Percentiles rank a stretch among this genome's conserved stretches.
Conservation (phyloP, 2,888 invertebrate genomes). For the Enchytraeus crypticus region DNA sequence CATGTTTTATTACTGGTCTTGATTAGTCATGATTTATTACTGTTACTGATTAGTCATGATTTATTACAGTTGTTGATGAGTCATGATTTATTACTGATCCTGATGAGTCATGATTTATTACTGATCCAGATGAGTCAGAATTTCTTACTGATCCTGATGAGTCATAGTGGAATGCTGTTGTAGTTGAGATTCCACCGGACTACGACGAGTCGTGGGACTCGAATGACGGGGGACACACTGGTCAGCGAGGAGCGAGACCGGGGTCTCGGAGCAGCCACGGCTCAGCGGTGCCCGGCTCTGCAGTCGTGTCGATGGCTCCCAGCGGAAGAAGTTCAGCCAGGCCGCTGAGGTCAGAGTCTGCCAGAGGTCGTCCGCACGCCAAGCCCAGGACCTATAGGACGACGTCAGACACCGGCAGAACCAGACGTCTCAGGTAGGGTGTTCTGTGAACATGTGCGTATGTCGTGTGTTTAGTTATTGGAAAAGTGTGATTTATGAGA, state of each 20-base stretch:
- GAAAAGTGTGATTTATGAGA: too few species aligned
- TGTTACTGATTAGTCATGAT: too few species aligned
- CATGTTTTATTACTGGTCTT: too few species aligned
- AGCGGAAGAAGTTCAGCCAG: neutral
- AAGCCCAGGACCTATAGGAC: neutral
- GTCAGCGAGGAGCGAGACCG: neutral
- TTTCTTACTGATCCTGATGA: too few species aligned
- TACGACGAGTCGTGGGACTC: constrained; percentile 1
- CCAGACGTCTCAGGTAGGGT: neutral
- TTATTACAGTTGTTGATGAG: too few species aligned
- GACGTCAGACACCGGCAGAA: neutral
- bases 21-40: too few species aligned
- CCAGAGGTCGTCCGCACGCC: neutral
- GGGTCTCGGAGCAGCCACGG: neutral
- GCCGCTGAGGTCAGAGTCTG: neutral
- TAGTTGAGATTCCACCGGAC: constrained; percentile 10
- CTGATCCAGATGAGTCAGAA: too few species aligned
- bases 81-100: too few species aligned
- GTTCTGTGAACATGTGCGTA: neutral
- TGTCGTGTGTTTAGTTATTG: too few species aligned
- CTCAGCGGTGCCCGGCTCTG: neutral
- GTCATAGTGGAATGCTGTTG: too few species aligned
- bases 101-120: too few species aligned
- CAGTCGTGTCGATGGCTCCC: neutral
- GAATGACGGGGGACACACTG: neutral